Evolutionary conservation across 2,113 vertebrate genomes (phyloP), one percentile per base, ranked within the genome.

Genomic region (Pantherophis guttatus): DNA sequence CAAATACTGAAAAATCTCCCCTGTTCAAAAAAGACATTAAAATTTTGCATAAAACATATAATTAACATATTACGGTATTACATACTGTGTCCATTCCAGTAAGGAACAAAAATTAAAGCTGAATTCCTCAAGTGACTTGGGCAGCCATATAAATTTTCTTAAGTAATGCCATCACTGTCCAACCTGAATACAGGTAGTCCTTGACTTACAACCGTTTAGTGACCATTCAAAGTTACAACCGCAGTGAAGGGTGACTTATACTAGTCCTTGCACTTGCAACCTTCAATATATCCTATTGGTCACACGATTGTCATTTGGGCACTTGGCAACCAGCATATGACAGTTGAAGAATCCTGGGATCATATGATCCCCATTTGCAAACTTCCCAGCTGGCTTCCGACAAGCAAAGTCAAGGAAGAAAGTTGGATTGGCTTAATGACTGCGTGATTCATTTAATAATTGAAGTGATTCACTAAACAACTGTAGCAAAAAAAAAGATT

Each of bases 1-100:
- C 97, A 98, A 57, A 93, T 19, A 88, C 95, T 98, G 97, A 98
- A 97, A 81, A 98, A 94, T 10, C 94, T 91, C 94, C 98, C 97
- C 99, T 99, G 94, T 90, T 90, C n/a, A 85, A 93, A 94, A 91
- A 89, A 58, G 33, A 90, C 88, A 90, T 86, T 13, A 53, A 8
- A 29, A 1, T 93, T 33, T 44, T 87, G 19, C 23, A 48, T 23
- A 62, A 53, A 7, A 17, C 12, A 87, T 15, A 87, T 87, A 52
- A 23, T 52, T 87, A 29, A 87, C 86, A 87, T 15, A 87, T 87
- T 50, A 50, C 6, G 48, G 48, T 50, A 50, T 50, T 26, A 26
- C 24, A 53, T 29, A 87, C 26, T 53, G 11, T 24, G 21, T 57
- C 7, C 24, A 48, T 55, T n/a, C 3, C 33, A 81, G 75, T 81